Percentiles rank a stretch among this genome's conserved stretches.
phyloP scores from a whole-genome alignment of 2,888 invertebrate species.

The Dryocosmus kuriphilus region DNA sequence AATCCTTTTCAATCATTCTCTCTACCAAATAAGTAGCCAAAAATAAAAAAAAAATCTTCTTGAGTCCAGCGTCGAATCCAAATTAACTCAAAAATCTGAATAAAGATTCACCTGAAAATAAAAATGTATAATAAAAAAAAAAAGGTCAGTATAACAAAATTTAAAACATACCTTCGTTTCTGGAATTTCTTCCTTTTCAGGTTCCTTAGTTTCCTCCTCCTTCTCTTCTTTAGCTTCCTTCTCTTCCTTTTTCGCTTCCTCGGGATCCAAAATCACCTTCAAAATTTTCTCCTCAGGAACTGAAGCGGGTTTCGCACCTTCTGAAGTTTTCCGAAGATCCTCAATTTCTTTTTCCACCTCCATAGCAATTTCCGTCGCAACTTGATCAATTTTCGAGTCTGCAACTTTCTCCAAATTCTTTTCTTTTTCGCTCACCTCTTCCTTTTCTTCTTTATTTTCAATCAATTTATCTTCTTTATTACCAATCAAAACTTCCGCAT shows the following conservation, averaged over 20 bases:
- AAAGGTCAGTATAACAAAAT: neutral
- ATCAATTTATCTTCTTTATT: constrained; percentile 43
- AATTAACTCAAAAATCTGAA: too few relatives aligned
- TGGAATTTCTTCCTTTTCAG: neutral
- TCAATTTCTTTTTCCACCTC: neutral
- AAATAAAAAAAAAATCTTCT: too few relatives aligned
- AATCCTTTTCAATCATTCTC: too few relatives aligned
- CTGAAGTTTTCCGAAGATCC: neutral
- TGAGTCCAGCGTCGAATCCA: too few relatives aligned
- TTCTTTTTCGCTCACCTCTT: neutral
- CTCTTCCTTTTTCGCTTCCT: neutral
- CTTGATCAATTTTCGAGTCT: neutral
- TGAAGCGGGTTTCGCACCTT: neutral
- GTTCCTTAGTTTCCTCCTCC: neutral
- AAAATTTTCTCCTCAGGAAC: neutral
- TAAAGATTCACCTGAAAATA: too few relatives aligned
- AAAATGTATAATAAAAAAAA: neutral
- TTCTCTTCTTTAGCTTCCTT: neutral
- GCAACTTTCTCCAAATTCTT: neutral
- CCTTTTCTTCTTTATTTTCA: constrained; percentile 46
- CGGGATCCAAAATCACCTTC: neutral
- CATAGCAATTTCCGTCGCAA: neutral
- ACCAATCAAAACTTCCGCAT: neutral
- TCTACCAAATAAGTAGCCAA: too few relatives aligned
- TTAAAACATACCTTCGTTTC: neutral